Conservation (phyloP, 92 coral and sea anemone species). For the Parazoanthus darwini region DNA sequence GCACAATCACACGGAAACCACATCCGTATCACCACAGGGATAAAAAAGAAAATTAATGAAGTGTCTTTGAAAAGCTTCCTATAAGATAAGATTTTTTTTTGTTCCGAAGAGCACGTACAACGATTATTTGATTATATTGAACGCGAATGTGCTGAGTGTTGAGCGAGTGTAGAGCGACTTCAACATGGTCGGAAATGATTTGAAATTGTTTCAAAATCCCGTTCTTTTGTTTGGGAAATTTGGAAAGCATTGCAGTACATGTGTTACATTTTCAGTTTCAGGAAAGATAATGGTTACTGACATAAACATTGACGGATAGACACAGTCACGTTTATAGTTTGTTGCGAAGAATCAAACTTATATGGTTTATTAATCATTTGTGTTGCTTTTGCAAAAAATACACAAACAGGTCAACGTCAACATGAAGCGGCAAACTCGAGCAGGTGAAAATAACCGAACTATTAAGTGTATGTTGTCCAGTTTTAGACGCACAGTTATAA, state of each 20-base stretch:
- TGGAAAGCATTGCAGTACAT: too few species aligned
- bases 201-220: not conserved
- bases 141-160: not conserved
- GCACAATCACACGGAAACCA: not conserved
- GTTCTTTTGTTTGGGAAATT: not conserved
- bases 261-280: too few species aligned
- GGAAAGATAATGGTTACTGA: not conserved
- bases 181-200: not conserved
- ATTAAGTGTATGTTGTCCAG: not conserved
- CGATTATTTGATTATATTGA: not conserved
- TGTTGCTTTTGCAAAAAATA: not conserved
- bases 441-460: not conserved
- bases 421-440: not conserved
- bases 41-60: too few species aligned
- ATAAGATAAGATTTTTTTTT: too few species aligned
- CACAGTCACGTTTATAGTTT: not conserved
- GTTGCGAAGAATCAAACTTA: not conserved
- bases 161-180: not conserved
- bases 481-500: not conserved
- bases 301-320: not conserved
- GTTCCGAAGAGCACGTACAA: not conserved
- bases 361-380: not conserved
- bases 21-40: not conserved
- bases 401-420: not conserved
- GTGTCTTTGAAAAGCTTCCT: not conserved